Evolutionary conservation across 2,113 vertebrate species (phyloP), one percentile per base, ranked within the genome.

Genomic region (Dasypus novemcinctus): DNA sequence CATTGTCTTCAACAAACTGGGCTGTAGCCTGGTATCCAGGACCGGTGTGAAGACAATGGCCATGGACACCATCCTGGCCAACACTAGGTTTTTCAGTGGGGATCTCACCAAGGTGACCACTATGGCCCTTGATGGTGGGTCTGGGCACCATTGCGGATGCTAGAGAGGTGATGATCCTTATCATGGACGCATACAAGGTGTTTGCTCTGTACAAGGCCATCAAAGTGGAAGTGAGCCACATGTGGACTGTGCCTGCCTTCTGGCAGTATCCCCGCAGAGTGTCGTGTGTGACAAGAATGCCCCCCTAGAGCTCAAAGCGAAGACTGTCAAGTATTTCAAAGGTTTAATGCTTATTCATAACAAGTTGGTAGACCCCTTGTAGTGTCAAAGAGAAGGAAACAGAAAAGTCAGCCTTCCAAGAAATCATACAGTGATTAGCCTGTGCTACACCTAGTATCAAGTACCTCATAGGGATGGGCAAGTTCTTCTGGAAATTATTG

Each of bases 91-190:
- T 11, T 49, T 49, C 5, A 49, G 46, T 49, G 46, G 46, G 46
- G 5, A 49, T 49, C 46, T 49, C 8, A 9, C 46, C 46, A 49
- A 7, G 46, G 46, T 49, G 46, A 49, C 8, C 8, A 49, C 46
- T 11, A 49, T 49, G 46, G 46, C 46, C 11, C 46, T 49, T 49
- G 46, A 49, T 11, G 99, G 99, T 23, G 99, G 99, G 71, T 79
- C 98, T 99, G 98, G 99, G 99, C 97, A 99, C 99, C 1, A 99
- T 99, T n/a, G 96, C 99, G 95, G 99, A 99, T 1, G 99, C 99
- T 63, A 98, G 99, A 49, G 49, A 99, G 99, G 99, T 99, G 93
- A 99, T 99, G 99, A 99, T 99, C 95, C 99, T 99, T 18, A 99
- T 99, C 98, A 99, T 99, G 0, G 99, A 99, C 72, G 99, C 46